phyloP scores from a whole-genome alignment of 2,888 invertebrate species.

The Cabera pusaria region DNA sequence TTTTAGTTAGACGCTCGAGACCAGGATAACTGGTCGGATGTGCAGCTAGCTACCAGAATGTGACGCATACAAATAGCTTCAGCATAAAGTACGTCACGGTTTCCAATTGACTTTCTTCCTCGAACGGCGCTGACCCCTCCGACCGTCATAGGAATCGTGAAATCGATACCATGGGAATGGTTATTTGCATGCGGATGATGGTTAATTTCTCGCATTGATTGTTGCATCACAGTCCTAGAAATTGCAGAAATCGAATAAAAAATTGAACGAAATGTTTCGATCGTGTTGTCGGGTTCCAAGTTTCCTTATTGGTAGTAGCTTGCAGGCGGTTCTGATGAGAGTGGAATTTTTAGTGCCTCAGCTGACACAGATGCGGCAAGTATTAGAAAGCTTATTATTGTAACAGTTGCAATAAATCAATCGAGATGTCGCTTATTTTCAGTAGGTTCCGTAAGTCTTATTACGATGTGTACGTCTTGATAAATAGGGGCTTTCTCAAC shows the following conservation, averaged over 20 bases:
- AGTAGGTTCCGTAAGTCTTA: constrained; percentile 2
- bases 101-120: constrained; percentile 71
- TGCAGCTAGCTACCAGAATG: constrained; percentile 50
- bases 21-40: constrained; percentile 32
- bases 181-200: constrained; percentile 52
- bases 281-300: constrained; percentile 15
- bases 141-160: constrained; percentile 52
- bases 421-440: constrained; percentile 5
- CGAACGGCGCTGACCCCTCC: constrained; percentile 56
- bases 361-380: constrained; percentile 13
- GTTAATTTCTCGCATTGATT: constrained; percentile 18
- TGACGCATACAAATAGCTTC: constrained; percentile 71
- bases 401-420: constrained; percentile 12
- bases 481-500: too few relatives aligned
- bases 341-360: constrained; percentile 17
- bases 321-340: constrained; percentile 10
- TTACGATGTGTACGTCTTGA: too few relatives aligned
- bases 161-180: constrained; percentile 55
- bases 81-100: constrained; percentile 60
- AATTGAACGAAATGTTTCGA: constrained; percentile 14
- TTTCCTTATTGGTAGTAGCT: constrained; percentile 27
- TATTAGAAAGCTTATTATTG: constrained; percentile 16
- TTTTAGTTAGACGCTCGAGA: neutral
- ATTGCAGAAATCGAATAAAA: constrained; percentile 18
- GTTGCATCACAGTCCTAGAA: constrained; percentile 16